Evolutionary conservation across 2,888 invertebrate genomes (phyloP), one percentile per base, ranked within the genome.

Genomic region (Nycteola revayana): DNA sequence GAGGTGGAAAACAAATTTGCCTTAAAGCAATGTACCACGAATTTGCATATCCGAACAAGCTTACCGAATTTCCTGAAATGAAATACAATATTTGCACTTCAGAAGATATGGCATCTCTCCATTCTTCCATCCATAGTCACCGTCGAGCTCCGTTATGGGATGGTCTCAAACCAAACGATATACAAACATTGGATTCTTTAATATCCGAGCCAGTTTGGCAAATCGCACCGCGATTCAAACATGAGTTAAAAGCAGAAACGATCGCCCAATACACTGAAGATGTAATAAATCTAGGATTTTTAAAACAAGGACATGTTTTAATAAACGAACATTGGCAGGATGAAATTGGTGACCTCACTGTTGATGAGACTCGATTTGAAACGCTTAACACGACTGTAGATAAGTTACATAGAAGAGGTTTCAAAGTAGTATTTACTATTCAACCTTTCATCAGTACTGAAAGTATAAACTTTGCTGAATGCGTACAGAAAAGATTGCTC

Each of bases 361-460:
- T 98, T n/a, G 96, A 98, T 71, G 84, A 85, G 0, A 87, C 82
- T 14, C 87, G 96, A 37, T 98, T 98, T 66, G 93, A 93, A 26
- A 93, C 93, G 0, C 89, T 96, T 52, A 93, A 93, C 36, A 92
- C 93, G 36, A 94, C 94, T 1, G 93, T 96, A 4, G 93, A 94
- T 54, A 94, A 95, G 31, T 89, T 97, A 21, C 94, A 94, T 48
- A 90, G 96, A 18, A 89, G 96, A 46, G 96, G 96, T 0, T 98
- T 97, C 49, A 92, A 95, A 62, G 93, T 98, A 7, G 95, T 94
- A 0, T 93, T 98, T 49, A 94, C 96, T n/a, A 91, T 97, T 0
- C 96, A 97, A 65, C 97, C 98, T 0, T 98, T 96, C 68, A 93
- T 97, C 18, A 94, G 95, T 31, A 95, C 96, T 0, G 95, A 96